Percentiles rank a stretch among this genome's conserved stretches.
Evolutionary conservation across 2,888 invertebrate species (phyloP).

Genomic region (Melanophora roralis): DNA sequence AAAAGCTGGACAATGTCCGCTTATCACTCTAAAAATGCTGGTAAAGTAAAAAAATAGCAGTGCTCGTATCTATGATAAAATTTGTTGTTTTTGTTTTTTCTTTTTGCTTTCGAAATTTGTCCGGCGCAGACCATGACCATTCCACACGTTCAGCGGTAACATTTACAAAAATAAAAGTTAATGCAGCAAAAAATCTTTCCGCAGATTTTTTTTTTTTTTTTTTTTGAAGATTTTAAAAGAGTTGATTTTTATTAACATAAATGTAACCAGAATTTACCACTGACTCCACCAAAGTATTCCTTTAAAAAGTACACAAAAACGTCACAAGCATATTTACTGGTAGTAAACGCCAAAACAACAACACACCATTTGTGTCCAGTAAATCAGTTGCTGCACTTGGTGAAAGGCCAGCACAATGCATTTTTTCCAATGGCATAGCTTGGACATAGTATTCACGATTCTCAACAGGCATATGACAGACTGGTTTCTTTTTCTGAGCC

Average conservation of each 20-base stretch:
- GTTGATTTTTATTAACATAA: conserved; percentile 21
- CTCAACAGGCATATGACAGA: conserved; percentile 88
- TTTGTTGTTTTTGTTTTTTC: conserved; percentile 49
- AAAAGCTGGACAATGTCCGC: conserved; percentile 13
- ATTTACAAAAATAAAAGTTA: too few relatives aligned
- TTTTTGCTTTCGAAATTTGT: conserved; percentile 3
- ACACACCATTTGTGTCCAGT: conserved; percentile 70
- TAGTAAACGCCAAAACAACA: conserved; percentile 71
- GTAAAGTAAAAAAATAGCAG: conserved; percentile 32
- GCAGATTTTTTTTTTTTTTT: background rate
- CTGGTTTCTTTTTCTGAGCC: conserved; percentile 90
- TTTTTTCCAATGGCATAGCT: conserved; percentile 87
- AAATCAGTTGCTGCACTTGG: conserved; percentile 71
- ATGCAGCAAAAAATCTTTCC: background rate
- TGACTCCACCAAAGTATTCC: conserved; percentile 64
- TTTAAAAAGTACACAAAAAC: conserved; percentile 64
- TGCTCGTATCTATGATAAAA: conserved; percentile 64
- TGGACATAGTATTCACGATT: conserved; percentile 90
- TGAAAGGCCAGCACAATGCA: conserved; percentile 87
- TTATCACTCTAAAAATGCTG: background rate
- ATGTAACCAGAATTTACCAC: conserved; percentile 48
- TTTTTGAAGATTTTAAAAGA: background rate
- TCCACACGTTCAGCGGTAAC: conserved; percentile 1
- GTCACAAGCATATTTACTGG: conserved; percentile 71
- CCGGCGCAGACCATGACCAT: background rate